A percentile compares a stretch with the other conserved stretches of the same genome.
Conservation (phyloP, 2,113 vertebrate genomes). For the Vidua macroura region DNA sequence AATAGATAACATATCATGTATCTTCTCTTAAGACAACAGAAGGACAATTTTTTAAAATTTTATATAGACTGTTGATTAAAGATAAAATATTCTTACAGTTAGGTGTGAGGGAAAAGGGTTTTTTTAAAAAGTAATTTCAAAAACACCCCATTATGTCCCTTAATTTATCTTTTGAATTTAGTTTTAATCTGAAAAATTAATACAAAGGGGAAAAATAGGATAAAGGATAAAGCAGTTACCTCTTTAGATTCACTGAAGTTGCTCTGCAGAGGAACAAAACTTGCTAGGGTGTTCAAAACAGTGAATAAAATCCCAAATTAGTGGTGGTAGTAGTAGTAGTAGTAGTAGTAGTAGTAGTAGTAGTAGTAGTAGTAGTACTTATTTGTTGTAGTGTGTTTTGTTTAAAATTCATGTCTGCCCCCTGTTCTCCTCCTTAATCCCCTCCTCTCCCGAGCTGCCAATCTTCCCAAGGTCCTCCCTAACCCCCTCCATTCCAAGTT, state of each 20-base stretch:
- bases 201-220: background rate
- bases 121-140: background rate
- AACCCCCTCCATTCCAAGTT: no score
- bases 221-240: background rate
- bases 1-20: background rate
- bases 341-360: no score
- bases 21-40: background rate
- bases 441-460: no score
- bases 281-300: background rate
- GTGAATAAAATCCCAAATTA: background rate
- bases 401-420: no score
- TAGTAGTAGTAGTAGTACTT: no score
- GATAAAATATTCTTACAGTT: background rate
- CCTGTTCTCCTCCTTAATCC: no score
- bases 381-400: no score
- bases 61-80: background rate
- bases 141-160: accelerated
- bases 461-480: no score
- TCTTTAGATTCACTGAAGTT: background rate
- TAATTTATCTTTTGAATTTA: background rate
- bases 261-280: background rate
- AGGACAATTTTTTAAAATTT: background rate
- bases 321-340: no score
- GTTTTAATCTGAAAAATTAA: background rate
- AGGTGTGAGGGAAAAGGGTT: background rate